Evolutionary conservation across 1,140 invertebrate species (phyloP), one percentile per base, ranked within the genome.

Genomic region (Acromyrmex charruanus): DNA sequence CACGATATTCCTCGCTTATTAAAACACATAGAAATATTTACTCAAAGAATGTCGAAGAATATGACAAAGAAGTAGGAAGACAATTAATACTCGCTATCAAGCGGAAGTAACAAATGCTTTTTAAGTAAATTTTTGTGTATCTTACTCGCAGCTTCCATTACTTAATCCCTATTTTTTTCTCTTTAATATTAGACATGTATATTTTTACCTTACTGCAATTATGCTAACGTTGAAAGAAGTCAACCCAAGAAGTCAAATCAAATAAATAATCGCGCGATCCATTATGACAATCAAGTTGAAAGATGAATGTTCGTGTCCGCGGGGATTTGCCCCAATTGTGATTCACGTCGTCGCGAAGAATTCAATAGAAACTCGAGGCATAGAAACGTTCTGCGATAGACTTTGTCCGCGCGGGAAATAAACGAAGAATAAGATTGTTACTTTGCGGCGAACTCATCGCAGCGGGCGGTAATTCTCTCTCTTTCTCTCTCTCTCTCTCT

Each of bases 401-500:
- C 74, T 86, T 77, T 77, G 28, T 59, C 59, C 53, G 71, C 51
- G 14, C 53, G 63, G 65, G 61, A 85, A 65, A 87, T 74, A 74
- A 72, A 72, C 77, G 55, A 53, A 77, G 74, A 86, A 81, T 81
- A 82, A 87, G 75, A 86, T 77, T 61, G 71, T 59, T 77, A 80
- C 85, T 82, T 74, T 39, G 69, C 63, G 35, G 84, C 61, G 49
- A 82, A 58, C 66, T 58, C 80, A 59, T 39, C 49, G 49, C 49
- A 18, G 39, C 35, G 18, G 68, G 9, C 39, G 39, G 35, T 21
- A 28, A 44, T 18, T 28, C 74, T 55, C 59, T 69, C 49, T 35
- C 61, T 71, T 25, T 74, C 72, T 44, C 28, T 53, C 10, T 75
- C 25, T 59, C 31, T 69, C 39, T 75, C 25, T 75, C 49, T 25